Conservation (phyloP, 1,140 invertebrate species). For the Drosophila lowei region DNA sequence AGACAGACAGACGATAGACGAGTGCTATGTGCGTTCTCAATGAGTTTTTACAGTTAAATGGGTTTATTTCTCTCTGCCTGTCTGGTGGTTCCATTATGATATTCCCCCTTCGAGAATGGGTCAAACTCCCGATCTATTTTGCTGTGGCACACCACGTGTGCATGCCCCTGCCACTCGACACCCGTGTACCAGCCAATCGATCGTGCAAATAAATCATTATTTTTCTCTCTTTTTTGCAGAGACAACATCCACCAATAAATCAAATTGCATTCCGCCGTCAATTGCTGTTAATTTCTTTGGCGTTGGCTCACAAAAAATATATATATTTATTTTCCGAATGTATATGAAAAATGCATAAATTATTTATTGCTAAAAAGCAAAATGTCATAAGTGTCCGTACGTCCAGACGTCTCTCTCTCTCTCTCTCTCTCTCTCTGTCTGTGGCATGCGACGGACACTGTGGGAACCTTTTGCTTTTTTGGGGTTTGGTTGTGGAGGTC, state of each 20-base stretch:
- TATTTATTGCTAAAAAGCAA: slow-evolving; percentile 63
- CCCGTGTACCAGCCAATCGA: slow-evolving; percentile 30
- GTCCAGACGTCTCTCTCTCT: slow-evolving; percentile 20
- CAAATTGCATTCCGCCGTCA: slow-evolving; percentile 52
- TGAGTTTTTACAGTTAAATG: slow-evolving; percentile 59
- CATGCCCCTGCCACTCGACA: slow-evolving; percentile 40
- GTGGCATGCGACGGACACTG: slow-evolving; percentile 42
- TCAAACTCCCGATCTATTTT: slow-evolving; percentile 39
- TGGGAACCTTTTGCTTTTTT: slow-evolving; percentile 54
- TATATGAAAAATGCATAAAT: slow-evolving; percentile 55
- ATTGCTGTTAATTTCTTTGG: slow-evolving; percentile 62
- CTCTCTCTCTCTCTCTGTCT: background rate
- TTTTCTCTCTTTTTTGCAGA: slow-evolving; percentile 27
- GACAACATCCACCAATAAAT: slow-evolving; percentile 49
- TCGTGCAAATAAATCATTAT: slow-evolving; percentile 57
- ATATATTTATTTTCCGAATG: slow-evolving; percentile 12
- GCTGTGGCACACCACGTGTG: slow-evolving; percentile 26
- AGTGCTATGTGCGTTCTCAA: slow-evolving; percentile 49
- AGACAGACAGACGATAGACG: slow-evolving; percentile 10
- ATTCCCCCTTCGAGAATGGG: slow-evolving; percentile 32
- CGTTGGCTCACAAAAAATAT: slow-evolving; percentile 32
- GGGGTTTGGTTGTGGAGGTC: slow-evolving; percentile 19
- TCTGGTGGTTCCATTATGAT: background rate
- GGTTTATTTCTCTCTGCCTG: slow-evolving; percentile 32
- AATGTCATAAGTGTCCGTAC: slow-evolving; percentile 52